phyloP scores from a whole-genome alignment of 1,140 invertebrate genomes.

The Pectinophora gossypiella region DNA sequence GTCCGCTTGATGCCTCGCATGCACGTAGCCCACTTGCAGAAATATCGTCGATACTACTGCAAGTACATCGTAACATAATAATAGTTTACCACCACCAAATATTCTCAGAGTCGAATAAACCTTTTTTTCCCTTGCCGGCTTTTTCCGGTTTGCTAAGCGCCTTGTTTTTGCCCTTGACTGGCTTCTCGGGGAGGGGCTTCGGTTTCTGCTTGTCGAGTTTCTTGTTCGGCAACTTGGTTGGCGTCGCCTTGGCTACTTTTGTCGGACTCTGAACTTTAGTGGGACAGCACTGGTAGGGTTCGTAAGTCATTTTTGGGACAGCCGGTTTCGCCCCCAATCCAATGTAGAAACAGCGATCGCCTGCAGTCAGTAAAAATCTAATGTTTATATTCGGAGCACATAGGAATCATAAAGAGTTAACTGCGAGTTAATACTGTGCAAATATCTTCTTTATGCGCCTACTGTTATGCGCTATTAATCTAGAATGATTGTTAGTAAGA shows the following conservation, averaged over 20 bases:
- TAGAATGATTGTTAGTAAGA: constrained; percentile 68
- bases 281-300: constrained; percentile 93
- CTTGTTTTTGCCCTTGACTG: constrained; percentile 67
- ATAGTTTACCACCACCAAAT: constrained; percentile 78
- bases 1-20: constrained; percentile 64
- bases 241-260: constrained; percentile 82
- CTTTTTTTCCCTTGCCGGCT: constrained; percentile 82
- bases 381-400: constrained; percentile 64
- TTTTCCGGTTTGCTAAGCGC: constrained; percentile 72
- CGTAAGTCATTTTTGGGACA: constrained; percentile 86
- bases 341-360: constrained; percentile 96
- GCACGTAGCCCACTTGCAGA: constrained; percentile 40
- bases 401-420: constrained; percentile 53
- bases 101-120: constrained; percentile 88
- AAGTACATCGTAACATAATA: constrained; percentile 43
- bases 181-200: constrained; percentile 47
- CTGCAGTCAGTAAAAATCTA: constrained; percentile 80
- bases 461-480: constrained; percentile 55
- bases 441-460: constrained; percentile 46
- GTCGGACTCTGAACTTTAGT: constrained; percentile 84
- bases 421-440: constrained; percentile 67
- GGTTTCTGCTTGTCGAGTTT: constrained; percentile 60
- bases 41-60: constrained; percentile 47
- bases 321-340: constrained; percentile 90
- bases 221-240: constrained; percentile 68